Evolutionary conservation across 2,888 invertebrate genomes (phyloP).

Genomic region (Athalia rosae): DNA sequence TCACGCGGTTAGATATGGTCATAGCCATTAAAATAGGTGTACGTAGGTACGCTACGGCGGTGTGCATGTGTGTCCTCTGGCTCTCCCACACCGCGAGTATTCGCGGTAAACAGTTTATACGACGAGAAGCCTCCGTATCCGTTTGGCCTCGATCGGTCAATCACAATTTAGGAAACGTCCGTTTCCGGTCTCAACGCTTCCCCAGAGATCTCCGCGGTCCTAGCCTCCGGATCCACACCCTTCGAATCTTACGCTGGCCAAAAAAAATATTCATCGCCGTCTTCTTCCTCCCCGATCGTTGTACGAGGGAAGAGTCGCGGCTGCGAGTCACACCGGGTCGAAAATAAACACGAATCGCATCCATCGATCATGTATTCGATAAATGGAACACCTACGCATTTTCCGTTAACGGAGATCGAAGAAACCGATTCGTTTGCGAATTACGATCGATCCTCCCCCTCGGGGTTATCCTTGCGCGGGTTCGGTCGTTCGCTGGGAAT

Average conservation of each 20-base stretch:
- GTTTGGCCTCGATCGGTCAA: conserved; percentile 48
- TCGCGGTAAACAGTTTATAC: conserved; percentile 47
- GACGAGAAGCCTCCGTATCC: conserved; percentile 45
- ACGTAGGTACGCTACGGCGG: conserved; percentile 50
- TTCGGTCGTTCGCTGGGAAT: conserved; percentile 29
- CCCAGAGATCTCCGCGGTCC: conserved; percentile 15
- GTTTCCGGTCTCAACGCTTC: conserved; percentile 41
- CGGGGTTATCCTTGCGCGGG: conserved; percentile 8
- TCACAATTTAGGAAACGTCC: conserved; percentile 49
- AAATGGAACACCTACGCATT: no score
- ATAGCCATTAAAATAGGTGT: conserved; percentile 46
- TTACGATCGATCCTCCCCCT: not conserved
- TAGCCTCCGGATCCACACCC: not conserved
- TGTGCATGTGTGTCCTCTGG: conserved; percentile 16
- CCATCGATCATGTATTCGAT: no score
- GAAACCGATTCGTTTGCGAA: no score
- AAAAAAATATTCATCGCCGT: no score
- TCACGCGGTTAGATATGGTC: conserved; percentile 41
- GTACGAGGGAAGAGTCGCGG: no score
- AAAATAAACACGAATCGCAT: no score
- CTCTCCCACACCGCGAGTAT: conserved; percentile 44
- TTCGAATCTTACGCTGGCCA: conserved; percentile 1
- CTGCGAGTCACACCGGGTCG: no score
- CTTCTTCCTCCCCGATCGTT: no score
- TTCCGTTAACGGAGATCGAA: no score